Conservation (phyloP, 2,797 vertebrate species). For the Aphelocoma californica region DNA sequence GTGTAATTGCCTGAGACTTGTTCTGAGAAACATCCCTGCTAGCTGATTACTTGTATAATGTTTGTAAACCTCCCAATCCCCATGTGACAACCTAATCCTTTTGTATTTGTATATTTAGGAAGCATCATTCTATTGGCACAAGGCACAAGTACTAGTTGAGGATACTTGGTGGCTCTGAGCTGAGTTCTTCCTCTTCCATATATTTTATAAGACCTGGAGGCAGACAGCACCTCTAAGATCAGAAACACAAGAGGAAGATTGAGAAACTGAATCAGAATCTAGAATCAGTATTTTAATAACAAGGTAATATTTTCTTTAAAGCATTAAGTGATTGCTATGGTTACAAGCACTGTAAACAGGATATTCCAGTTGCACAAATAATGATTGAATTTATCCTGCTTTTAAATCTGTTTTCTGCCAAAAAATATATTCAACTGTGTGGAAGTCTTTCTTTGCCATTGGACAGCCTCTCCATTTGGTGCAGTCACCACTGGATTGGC, state of each 20-base stretch:
- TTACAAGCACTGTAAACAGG: constrained; percentile 33
- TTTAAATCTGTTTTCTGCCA: neutral
- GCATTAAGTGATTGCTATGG: constrained; percentile 3
- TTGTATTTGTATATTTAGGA: neutral
- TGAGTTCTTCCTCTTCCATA: accelerated
- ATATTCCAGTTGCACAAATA: constrained; percentile 76
- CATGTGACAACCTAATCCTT: neutral
- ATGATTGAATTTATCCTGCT: constrained; percentile 12
- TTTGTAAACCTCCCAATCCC: neutral
- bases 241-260: neutral
- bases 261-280: neutral
- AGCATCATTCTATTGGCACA: neutral
- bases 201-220: neutral
- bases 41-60: neutral
- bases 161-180: neutral
- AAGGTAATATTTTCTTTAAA: neutral
- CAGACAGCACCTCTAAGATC: neutral
- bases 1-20: neutral
- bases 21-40: neutral
- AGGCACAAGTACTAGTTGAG: neutral
- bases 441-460: neutral
- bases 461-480: neutral
- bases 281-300: neutral
- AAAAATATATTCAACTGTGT: neutral
- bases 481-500: neutral